phyloP scores from a whole-genome alignment of 2,888 invertebrate species.

The Stenurella melanura region DNA sequence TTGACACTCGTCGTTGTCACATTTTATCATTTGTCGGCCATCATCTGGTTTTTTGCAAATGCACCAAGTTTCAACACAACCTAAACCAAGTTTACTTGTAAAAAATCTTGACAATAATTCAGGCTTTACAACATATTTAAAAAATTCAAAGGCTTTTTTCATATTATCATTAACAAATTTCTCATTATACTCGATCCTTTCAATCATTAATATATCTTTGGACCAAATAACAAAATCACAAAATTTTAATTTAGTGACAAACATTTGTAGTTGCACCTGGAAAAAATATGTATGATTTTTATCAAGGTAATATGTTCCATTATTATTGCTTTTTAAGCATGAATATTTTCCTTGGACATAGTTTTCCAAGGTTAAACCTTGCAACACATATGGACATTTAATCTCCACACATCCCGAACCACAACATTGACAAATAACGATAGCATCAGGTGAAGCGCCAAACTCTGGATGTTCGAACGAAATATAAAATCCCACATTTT shows the following conservation, averaged over 20 bases:
- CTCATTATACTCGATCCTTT: slow-evolving; percentile 17
- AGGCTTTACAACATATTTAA: slow-evolving; percentile 8
- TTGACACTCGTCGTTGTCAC: slow-evolving; percentile 34
- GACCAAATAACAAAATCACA: slow-evolving; percentile 40
- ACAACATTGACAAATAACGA: too few species aligned
- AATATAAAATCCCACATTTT: too few species aligned
- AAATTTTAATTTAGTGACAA: slow-evolving; percentile 27
- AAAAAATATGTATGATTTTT: too few species aligned
- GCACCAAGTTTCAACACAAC: slow-evolving; percentile 26
- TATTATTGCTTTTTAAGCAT: too few species aligned
- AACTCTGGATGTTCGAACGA: too few species aligned
- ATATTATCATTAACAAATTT: slow-evolving; percentile 5
- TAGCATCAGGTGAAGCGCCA: too few species aligned
- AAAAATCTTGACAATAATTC: slow-evolving; percentile 29
- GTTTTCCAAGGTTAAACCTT: too few species aligned
- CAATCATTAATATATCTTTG: slow-evolving; percentile 17
- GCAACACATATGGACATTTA: too few species aligned
- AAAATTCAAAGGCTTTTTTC: slow-evolving; percentile 10
- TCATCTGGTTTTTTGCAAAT: slow-evolving; percentile 34
- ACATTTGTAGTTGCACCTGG: slow-evolving; percentile 40
- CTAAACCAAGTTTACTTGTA: slow-evolving; percentile 1
- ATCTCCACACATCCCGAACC: too few species aligned
- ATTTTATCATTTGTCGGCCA: slow-evolving; percentile 39
- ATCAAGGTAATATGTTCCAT: too few species aligned
- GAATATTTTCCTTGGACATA: too few species aligned